These are phyloP conservation scores for Chrysocyon brachyurus DNA, from an alignment of 2,797 vertebrate genomes.

Conservation along the genomic window DNA sequence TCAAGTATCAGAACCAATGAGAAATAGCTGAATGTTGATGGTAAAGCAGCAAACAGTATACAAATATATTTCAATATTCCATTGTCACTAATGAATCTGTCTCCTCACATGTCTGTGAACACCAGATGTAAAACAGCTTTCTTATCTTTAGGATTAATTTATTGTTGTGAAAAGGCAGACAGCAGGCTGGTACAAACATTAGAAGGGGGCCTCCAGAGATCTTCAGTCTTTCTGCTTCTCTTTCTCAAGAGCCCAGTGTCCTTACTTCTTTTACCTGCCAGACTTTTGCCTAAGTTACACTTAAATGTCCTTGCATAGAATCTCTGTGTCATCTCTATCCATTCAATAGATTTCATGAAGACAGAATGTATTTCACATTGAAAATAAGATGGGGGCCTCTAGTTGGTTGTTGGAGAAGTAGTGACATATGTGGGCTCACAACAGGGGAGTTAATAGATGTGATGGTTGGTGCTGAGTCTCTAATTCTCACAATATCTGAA, in stretches of 20 bases:
- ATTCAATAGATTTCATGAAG: background rate
- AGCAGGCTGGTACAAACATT: background rate
- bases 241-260: background rate
- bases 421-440: background rate
- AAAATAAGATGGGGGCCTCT: conserved; percentile 22
- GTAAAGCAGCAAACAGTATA: background rate
- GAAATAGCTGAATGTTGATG: conserved; percentile 13
- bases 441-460: background rate
- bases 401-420: background rate
- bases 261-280: background rate
- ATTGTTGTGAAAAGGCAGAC: background rate
- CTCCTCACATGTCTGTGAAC: background rate
- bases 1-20: background rate
- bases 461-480: background rate
- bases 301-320: background rate
- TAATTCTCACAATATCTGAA: conserved; percentile 6
- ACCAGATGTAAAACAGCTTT: background rate
- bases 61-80: background rate
- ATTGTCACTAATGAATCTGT: background rate
- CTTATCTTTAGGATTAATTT: background rate
- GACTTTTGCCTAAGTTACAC: background rate
- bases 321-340: background rate
- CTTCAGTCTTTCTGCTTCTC: background rate
- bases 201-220: background rate
- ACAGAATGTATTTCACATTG: background rate